Percentiles rank a stretch among this genome's conserved stretches.
phyloP scores from a whole-genome alignment of 2,888 invertebrate species.

The Diplazon laetatorius region DNA sequence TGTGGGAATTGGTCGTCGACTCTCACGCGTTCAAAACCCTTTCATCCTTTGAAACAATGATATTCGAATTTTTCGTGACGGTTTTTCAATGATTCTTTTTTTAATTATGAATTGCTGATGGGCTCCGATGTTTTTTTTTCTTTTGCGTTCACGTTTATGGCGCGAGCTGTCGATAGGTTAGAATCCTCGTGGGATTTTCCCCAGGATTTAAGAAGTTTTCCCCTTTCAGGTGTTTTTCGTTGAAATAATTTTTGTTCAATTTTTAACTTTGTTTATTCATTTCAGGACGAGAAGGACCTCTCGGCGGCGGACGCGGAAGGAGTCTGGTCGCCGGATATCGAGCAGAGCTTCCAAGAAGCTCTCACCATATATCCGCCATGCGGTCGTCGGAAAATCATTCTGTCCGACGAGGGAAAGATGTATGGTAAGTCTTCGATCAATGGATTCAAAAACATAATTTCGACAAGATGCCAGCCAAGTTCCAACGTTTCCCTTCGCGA shows the following conservation, averaged over 20 bases:
- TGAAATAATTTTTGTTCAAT: not conserved
- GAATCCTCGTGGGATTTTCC: conserved; percentile 63
- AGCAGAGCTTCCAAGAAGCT: conserved; percentile 99
- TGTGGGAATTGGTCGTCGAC: no score
- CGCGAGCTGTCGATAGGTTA: no score
- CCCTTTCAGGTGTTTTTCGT: not conserved
- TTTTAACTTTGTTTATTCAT: conserved; percentile 43
- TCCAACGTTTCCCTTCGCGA: no score
- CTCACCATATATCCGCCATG: conserved; percentile 99
- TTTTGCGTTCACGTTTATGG: no score
- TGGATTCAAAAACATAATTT: no score
- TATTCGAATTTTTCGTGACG: no score
- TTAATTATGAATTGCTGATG: no score
- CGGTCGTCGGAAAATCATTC: conserved; percentile 99
- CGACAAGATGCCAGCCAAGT: no score
- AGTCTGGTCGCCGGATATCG: conserved; percentile 99
- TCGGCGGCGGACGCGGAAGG: conserved; percentile 99
- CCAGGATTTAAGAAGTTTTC: conserved; percentile 35
- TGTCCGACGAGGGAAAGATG: conserved; percentile 99
- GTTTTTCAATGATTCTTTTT: no score
- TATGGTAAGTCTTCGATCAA: conserved; percentile 99
- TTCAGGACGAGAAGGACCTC: conserved; percentile 92
- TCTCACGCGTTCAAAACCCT: no score
- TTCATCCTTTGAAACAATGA: no score
- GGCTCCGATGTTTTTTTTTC: no score